Base-by-base conservation (phyloP, 2,797 vertebrate species). In the Diceros bicornis region DNA sequence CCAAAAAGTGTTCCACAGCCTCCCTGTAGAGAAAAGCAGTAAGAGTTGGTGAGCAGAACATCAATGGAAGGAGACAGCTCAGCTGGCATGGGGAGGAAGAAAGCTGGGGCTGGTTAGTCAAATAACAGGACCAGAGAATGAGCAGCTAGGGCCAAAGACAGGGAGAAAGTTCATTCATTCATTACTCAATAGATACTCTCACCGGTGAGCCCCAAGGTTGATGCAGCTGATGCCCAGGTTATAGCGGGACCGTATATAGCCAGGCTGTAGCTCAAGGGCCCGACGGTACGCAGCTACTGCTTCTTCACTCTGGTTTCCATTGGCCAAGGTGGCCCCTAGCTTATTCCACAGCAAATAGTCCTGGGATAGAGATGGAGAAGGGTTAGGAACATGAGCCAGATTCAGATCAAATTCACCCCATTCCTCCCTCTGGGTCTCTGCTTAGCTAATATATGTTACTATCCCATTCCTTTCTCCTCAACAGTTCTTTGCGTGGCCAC, bases 341-440 rank as follows among this genome's bases (percentile, higher is more conserved):
- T 99, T 99, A 97, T 99, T 99, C 99, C 99, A 99, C 27, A 99
- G 97, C 91, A 99, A 98, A 97, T 99, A 99, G 98, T 99, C 99
- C 99, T 99, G 47, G 50, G 62, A 59, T 0, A 62, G 50, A 37
- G 62, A 81, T 7, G 37, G n/a, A 41, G 8, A 91, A 89, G 44
- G 47, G 18, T 89, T 50, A 66, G 41, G 20, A 50, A 68, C 64
- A 59, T 4, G 64, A 79, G 29, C 37, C 37, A 7, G 12, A 16
- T 59, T 16, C 47, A 29, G 20, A 47, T 57, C 74, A 32, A 47
- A 68, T 21, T 52, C 79, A 61, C 37, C 64, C 79, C n/a, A 23
- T 8, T 27, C 44, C 82, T 62, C n/a, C 13, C n/a, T 27, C 32
- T 21, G 20, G 64, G 23, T 57, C 69, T 55, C 57, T 66, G 12